Base-by-base conservation (phyloP, 2,888 invertebrate genomes). In the Pharmacophagus antenor region DNA sequence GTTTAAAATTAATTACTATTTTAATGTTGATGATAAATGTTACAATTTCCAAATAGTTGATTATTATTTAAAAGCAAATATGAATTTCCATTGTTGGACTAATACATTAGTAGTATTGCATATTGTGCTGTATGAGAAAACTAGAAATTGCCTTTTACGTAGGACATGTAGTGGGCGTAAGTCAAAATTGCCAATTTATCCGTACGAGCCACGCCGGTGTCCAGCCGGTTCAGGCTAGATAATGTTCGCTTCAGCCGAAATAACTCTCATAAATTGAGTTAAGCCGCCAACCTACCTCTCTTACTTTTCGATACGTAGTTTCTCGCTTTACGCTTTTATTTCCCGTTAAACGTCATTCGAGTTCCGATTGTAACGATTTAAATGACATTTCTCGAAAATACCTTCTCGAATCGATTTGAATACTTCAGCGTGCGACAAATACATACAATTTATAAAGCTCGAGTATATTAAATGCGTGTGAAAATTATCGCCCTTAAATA, bases 121-220 rank as follows among this genome's bases (percentile, higher is more conserved):
- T 44, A 18, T 44, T 51, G 21, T 51, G 31, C n/a, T 47, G 1
- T 21, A 53, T 49, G 47, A 49, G 51, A 63, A 63, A 64, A 66
- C 50, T 65, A 63, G 60, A 69, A 77, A 76, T 67, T 56, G 52
- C 44, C 56, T 70, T 37, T 61, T 53, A 51, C 48, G 44, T 48
- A 17, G 42, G 58, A 61, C 57, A 55, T 63, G 56, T 25, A 41
- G 10, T 55, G 47, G 74, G 68, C 79, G 77, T 80, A 79, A 80
- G 79, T 80, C 76, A 81, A 84, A 84, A 84, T 85, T 85, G 84
- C 65, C 85, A 85, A 85, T 85, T 85, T 85, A 82, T 79, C 75
- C 75, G 70, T 59, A 71, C 70, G 65, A 67, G 67, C 64, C 67
- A 58, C 53, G 58, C 61, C 62, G 55, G 63, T 66, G 67, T 63